Evolutionary conservation across 2,888 invertebrate species (phyloP), one percentile per base, ranked within the genome.

Genomic region (Noctua janthina): DNA sequence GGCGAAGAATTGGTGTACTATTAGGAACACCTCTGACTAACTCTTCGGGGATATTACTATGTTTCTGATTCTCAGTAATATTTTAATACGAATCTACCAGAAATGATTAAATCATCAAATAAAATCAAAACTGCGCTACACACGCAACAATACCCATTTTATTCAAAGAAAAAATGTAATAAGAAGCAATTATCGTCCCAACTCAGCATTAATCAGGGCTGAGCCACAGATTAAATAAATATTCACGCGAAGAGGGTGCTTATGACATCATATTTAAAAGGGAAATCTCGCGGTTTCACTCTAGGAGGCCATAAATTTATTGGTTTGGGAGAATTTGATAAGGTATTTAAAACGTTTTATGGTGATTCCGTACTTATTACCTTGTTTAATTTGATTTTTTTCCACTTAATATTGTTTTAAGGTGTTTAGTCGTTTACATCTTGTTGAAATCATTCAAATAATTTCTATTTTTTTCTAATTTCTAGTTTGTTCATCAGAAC

Each of bases 181-280:
- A 78, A 67, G 43, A 72, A 64, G 59, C 81, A 86, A 87, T 87
- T 82, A 88, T 82, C n/a, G 66, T 39, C 59, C 23, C 78, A 77
- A 82, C 82, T 80, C 69, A 23, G 87, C 87, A 78, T 82, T 68
- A 87, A 68, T 79, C 76, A 77, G 62, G 68, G 29, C 69, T 49
- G 68, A 69, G 43, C 74, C 79, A 46, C 66, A 79, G 79, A 86
- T 85, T 85, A 79, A 74, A 86, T 74, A 64, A 39, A 39, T 78
- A 78, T 74, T 76, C 73, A 62, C n/a, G 54, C 35, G n/a, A 72
- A 39, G 74, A 86, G 75, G 67, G 72, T 49, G 77, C 74, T 68
- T 67, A 59, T 29, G 13, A 78, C 76, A 87, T 81, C 29, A 66
- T 75, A 62, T 76, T 76, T 54, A 54, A 74, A 80, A 78, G 67